Conservation (phyloP, 2,797 vertebrate genomes). For the Echiichthys vipera region DNA sequence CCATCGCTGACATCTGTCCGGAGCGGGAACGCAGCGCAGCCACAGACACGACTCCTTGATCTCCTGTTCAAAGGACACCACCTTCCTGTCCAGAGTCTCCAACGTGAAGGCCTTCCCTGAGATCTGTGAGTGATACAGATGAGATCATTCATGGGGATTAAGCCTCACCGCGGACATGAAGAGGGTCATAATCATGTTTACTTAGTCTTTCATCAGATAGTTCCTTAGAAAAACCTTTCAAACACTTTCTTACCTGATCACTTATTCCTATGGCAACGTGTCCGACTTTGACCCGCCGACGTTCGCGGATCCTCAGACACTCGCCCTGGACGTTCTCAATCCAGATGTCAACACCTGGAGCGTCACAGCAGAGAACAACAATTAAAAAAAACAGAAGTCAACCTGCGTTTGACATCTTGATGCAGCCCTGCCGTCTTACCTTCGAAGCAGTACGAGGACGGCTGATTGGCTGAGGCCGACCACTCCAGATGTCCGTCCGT, state of each 20-base stretch:
- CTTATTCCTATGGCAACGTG: constrained; percentile 95
- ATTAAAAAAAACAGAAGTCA: not conserved
- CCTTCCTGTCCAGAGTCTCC: constrained; percentile 91
- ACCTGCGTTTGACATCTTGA: rapidly evolving
- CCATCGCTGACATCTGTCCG: constrained; percentile 89
- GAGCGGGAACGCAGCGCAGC: constrained; percentile 91
- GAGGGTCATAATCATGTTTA: too few species aligned
- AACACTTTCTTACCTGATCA: constrained; percentile 87
- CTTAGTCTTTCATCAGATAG: not conserved
- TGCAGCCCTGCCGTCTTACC: constrained; percentile 73
- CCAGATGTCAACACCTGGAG: constrained; percentile 92
- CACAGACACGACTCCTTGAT: constrained; percentile 89
- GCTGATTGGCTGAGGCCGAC: constrained; percentile 84
- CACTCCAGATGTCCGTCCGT: constrained; percentile 85
- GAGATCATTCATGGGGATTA: not conserved
- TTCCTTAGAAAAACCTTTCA: not conserved
- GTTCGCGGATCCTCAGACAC: constrained; percentile 93
- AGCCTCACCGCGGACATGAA: not conserved
- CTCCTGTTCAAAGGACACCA: constrained; percentile 87
- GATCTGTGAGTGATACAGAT: constrained; percentile 78
- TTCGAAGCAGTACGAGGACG: constrained; percentile 86
- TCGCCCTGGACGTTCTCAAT: constrained; percentile 92
- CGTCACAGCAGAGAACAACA: not conserved
- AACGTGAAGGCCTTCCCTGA: constrained; percentile 90
- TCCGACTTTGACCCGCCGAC: constrained; percentile 90